phyloP scores from a whole-genome alignment of 2,797 vertebrate genomes.

The Characodon lateralis region DNA sequence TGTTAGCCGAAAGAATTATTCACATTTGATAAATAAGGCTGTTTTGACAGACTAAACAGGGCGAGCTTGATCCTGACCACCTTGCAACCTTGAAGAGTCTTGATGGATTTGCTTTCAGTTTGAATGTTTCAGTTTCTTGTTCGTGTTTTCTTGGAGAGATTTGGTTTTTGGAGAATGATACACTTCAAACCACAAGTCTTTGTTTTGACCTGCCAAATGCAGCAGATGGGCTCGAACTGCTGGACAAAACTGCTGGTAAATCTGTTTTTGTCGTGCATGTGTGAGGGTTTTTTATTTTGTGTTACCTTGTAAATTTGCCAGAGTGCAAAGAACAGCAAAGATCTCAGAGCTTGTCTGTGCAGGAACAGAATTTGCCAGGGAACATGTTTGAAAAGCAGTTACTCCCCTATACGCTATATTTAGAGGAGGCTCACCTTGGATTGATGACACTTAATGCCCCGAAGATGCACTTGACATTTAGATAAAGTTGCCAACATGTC shows the following conservation, averaged over 20 bases:
- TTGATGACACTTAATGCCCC: background rate
- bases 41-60: slow-evolving; percentile 30
- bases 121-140: background rate
- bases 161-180: background rate
- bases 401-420: background rate
- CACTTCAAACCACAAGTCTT: slow-evolving; percentile 8
- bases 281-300: background rate
- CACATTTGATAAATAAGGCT: slow-evolving; percentile 27
- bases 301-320: slow-evolving; percentile 12
- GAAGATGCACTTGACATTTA: background rate
- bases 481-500: slow-evolving; percentile 6
- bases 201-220: slow-evolving; percentile 34
- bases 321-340: background rate
- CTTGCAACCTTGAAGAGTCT: slow-evolving; percentile 20
- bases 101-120: slow-evolving; percentile 7
- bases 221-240: slow-evolving; percentile 6
- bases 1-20: slow-evolving; percentile 4
- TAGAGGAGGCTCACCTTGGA: background rate
- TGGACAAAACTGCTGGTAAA: slow-evolving; percentile 11
- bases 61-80: slow-evolving; percentile 27
- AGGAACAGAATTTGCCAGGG: background rate
- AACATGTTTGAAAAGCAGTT: background rate
- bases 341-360: background rate
- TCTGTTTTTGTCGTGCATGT: slow-evolving; percentile 1
- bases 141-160: background rate